Base-by-base conservation (phyloP, 1,140 invertebrate genomes). In the Microvelia longipes region DNA sequence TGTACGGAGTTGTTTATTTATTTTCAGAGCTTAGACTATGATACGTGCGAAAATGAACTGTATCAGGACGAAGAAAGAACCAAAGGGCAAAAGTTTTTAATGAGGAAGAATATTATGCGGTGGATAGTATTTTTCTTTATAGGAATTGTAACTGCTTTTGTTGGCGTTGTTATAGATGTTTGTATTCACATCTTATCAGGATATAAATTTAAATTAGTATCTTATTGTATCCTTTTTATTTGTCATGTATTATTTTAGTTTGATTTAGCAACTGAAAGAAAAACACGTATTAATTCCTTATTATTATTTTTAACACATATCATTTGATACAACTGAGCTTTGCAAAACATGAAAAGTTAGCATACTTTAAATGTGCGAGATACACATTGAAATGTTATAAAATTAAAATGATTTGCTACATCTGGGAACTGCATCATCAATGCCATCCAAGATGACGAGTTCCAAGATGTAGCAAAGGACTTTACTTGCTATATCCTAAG, bases 91-190 rank as follows among this genome's bases (percentile, higher is more conserved):
- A 92, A 87, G 78, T 82, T 90, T 14, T 82, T 89, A 29, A 50
- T 19, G 19, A 85, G 84, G 75, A 92, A 91, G 76, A 88, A 90
- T 79, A 81, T 90, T 70, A 85, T 87, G 28, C 83, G 94, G 80
- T 98, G 96, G 96, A 82, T 98, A 70, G 90, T 98, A 65, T 96
- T 97, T 76, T 84, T 95, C 70, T 79, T 96, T 27, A 97, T 98
- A 77, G 97, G 96, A 50, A 85, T 97, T 69, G 82, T 91, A 19
- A 98, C 96, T n/a, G 96, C 93, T 0, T 78, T 94, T 0, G 89
- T 98, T 71, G 97, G 93, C 1, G 91, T 89, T 76, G 81, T 87
- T 68, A 93, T 98, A 74, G 91, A 98, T 78, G 90, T 97, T 71
- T 84, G 87, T 30, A 94, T 98, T 69, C 91, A 96, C 79, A 84